phyloP scores from a whole-genome alignment of 2,797 vertebrate genomes.

The Helostoma temminkii region DNA sequence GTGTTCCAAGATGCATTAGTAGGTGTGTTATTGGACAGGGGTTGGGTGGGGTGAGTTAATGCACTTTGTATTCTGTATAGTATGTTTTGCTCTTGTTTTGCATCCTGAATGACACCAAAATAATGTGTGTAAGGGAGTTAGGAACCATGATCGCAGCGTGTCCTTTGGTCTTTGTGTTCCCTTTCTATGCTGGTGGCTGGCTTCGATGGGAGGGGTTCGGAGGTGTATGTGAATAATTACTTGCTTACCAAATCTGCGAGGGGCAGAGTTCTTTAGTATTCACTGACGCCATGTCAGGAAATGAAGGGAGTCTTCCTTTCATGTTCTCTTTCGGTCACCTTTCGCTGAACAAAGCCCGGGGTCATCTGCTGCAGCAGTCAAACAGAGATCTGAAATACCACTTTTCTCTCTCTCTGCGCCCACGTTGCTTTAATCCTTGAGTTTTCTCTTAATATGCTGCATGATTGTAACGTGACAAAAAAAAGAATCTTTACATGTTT shows the following conservation, averaged over 20 bases:
- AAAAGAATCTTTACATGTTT: conserved; percentile 30
- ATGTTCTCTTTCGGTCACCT: conserved; percentile 32
- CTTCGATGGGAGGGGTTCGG: conserved; percentile 11
- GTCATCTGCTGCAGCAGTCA: conserved; percentile 50
- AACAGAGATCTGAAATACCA: conserved; percentile 31
- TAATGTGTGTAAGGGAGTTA: conserved; percentile 63
- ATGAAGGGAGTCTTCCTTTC: conserved; percentile 25
- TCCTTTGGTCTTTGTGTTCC: conserved; percentile 36
- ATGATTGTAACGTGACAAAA: conserved; percentile 70
- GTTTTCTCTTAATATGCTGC: conserved; percentile 71
- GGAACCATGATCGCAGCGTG: conserved; percentile 57
- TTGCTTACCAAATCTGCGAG: conserved; percentile 72
- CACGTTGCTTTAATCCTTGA: conserved; percentile 51
- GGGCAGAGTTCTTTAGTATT: conserved; percentile 29
- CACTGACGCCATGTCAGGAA: conserved; percentile 34
- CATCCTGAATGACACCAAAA: conserved; percentile 78
- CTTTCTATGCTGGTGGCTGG: conserved; percentile 37
- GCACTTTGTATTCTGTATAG: conserved; percentile 84
- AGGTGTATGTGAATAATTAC: conserved; percentile 54
- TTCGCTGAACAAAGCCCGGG: conserved; percentile 38
- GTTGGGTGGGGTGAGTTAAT: conserved; percentile 73
- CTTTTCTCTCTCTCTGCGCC: conserved; percentile 27
- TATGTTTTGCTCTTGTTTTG: conserved; percentile 63
- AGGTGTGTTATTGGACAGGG: conserved; percentile 69
- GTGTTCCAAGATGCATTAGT: conserved; percentile 76